These are phyloP conservation scores for Octodonta nipae DNA, from an alignment of 2,888 invertebrate genomes.

Conservation along the genomic window DNA sequence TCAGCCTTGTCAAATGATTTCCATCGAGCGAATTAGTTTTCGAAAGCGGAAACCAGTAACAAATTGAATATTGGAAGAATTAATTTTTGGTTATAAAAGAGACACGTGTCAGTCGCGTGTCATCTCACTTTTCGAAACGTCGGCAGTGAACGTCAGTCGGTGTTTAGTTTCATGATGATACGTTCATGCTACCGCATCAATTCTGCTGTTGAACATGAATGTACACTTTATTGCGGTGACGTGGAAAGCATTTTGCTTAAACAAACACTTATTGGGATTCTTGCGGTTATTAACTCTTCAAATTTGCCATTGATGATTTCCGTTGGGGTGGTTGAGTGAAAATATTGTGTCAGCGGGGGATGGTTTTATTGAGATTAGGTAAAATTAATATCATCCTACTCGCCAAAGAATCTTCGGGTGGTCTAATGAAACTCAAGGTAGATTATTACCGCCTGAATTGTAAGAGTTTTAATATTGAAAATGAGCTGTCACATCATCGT, in stretches of 20 bases:
- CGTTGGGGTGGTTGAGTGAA: conserved; percentile 7
- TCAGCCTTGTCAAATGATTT: conserved; percentile 4
- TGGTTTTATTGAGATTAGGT: no score
- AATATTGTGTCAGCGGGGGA: conserved; percentile 5
- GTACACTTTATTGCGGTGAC: conserved; percentile 16
- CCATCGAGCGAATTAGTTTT: not conserved
- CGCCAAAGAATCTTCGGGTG: no score
- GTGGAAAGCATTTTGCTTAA: conserved; percentile 18
- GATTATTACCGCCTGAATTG: no score
- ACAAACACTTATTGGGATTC: conserved; percentile 23
- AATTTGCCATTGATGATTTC: conserved; percentile 14
- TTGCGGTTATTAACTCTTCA: conserved; percentile 24
- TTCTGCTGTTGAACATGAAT: conserved; percentile 10
- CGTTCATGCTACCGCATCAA: conserved; percentile 8
- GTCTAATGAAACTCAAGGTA: no score
- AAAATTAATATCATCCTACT: no score
- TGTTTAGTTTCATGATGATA: conserved; percentile 17
- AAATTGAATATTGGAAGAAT: conserved; percentile 21
- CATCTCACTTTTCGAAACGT: conserved; percentile 13
- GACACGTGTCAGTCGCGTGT: conserved; percentile 19
- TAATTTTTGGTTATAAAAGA: conserved; percentile 24
- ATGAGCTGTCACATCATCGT: no score
- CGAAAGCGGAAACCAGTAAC: conserved; percentile 10
- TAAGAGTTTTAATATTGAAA: no score
- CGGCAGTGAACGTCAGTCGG: conserved; percentile 10